Conservation (phyloP, 2,113 vertebrate species). For the Arizona elegans region DNA sequence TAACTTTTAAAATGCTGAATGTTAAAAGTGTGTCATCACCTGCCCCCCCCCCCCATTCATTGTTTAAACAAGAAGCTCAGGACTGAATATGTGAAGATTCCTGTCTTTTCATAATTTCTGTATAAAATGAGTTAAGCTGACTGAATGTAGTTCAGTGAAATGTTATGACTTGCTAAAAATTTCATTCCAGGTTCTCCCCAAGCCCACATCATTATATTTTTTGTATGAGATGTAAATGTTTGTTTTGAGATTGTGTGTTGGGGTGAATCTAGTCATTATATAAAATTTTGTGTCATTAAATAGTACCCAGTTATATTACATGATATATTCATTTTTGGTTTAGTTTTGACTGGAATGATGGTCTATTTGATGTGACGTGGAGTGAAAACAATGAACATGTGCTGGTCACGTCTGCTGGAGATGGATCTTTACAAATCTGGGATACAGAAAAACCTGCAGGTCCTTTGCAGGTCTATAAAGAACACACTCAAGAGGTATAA, state of each 20-base stretch:
- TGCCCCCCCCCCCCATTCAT: neutral
- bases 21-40: neutral
- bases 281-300: neutral
- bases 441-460: slow-evolving; percentile 81
- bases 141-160: neutral
- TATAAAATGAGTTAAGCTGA: neutral
- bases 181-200: neutral
- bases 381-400: slow-evolving; percentile 91
- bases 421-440: slow-evolving; percentile 94
- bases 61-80: neutral
- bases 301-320: neutral
- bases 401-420: slow-evolving; percentile 86
- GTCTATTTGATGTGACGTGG: slow-evolving; percentile 93
- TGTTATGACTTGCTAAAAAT: neutral
- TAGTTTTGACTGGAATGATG: slow-evolving; percentile 93
- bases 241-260: neutral
- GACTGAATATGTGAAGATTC: neutral
- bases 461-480: slow-evolving; percentile 83
- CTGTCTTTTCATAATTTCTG: neutral
- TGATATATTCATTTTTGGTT: slow-evolving; percentile 22
- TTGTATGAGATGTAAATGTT: neutral
- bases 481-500: slow-evolving; percentile 89
- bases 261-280: neutral
- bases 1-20: neutral
- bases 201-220: neutral